A percentile compares a stretch with the other conserved stretches of the same genome.
Conservation (phyloP, 2,797 vertebrate species). For the Thunnus albacares region DNA sequence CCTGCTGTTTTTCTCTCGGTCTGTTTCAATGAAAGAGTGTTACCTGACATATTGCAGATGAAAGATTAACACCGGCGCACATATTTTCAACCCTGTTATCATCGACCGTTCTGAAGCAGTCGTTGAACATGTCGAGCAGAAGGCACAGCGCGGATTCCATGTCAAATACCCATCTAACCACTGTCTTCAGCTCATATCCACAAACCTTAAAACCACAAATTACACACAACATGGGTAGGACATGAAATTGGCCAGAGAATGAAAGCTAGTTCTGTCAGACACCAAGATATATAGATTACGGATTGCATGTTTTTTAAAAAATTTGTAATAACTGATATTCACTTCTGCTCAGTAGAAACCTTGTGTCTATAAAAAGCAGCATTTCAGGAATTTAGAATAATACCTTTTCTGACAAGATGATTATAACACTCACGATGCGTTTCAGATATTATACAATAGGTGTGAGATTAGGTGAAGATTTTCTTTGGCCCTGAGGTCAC, state of each 20-base stretch:
- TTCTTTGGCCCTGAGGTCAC: constrained; percentile 9
- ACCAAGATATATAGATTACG: not conserved
- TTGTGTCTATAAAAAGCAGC: not conserved
- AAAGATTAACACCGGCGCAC: constrained; percentile 67
- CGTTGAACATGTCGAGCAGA: constrained; percentile 66
- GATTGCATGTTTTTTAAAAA: not conserved
- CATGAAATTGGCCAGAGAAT: constrained; percentile 38
- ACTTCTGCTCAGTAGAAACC: too few relatives aligned
- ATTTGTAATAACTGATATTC: too few relatives aligned
- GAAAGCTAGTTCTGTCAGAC: constrained; percentile 16
- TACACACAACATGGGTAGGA: constrained; percentile 54
- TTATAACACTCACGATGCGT: not conserved
- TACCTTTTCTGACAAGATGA: not conserved
- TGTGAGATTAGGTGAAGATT: constrained; percentile 1
- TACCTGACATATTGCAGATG: constrained; percentile 73
- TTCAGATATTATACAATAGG: constrained; percentile 21
- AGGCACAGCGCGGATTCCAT: constrained; percentile 56
- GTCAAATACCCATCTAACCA: constrained; percentile 74
- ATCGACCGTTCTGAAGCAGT: constrained; percentile 54
- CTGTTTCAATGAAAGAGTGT: constrained; percentile 73
- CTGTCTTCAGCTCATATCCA: constrained; percentile 66
- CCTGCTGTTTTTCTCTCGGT: constrained; percentile 47
- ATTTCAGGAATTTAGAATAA: not conserved
- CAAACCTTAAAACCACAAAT: constrained; percentile 72
- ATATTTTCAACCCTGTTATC: constrained; percentile 78